Evolutionary conservation across 2,888 invertebrate genomes (phyloP), one percentile per base, ranked within the genome.

Genomic region (Drosophila emarginata): DNA sequence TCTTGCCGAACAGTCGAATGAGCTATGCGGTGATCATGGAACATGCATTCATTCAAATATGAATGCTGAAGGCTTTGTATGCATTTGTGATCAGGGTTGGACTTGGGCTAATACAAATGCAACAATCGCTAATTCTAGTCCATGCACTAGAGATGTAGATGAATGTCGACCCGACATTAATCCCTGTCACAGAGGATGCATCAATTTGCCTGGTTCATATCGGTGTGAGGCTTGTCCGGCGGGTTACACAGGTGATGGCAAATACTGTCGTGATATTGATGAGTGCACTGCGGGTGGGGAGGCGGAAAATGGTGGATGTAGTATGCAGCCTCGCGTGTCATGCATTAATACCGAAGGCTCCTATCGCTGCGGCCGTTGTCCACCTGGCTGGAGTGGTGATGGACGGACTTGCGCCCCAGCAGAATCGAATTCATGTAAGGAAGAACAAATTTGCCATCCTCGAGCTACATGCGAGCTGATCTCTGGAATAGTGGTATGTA

Each of bases 291-390:
- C 4, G 4, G 45, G 21, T 15, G 18, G 9, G 11, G 91, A 92
- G 23, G 91, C 92, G 2, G 94, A 95, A 79, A 96, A 97, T 87
- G 98, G 98, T 0, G 99, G 98, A 1, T 99, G 99, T 90, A 98
- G 97, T 77, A 90, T 92, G 2, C 92, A 93, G 72, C 98, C 98
- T 0, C 91, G 93, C 84, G 98, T 98, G 0, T 93, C 94, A 28
- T 99, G 99, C 90, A 94, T 96, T 69, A 99, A 99, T 89, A 97
- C 96, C 0, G 93, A 94, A 94, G 99, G 99, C 4, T 97, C 98
- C 0, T 94, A 95, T 72, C 93, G 94, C 14, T 99, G 99, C 91
- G 97, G 96, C 0, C 90, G 94, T 0, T 99, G 99, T 91, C 99
- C 99, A 2, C 90, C 95, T 5, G 98, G 98, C 7, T 98, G 96